Base-by-base conservation (phyloP, 2,797 vertebrate genomes). In the Chelon labrosus region DNA sequence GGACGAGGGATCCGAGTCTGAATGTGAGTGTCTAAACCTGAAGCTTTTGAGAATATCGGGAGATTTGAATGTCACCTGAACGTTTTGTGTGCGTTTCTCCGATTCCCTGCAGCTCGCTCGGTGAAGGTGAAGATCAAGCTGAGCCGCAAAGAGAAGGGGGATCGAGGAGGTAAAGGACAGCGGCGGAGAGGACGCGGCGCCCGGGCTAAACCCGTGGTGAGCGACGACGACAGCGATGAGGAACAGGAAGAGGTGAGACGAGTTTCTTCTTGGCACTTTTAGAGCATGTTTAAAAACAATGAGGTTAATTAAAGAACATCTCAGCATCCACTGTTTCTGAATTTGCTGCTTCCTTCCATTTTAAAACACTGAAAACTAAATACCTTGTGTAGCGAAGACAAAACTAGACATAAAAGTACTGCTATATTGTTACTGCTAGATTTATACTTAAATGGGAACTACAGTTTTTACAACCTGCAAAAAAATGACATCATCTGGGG, bases 111-210 rank as follows among this genome's bases (percentile, higher is more conserved):
- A 98, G 97, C 97, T 64, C 97, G 97, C 44, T 97, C 97, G 0
- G 96, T 98, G 77, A 98, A 97, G 82, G 96, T 98, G 87, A 98
- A 97, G 92, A 98, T 98, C 53, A 97, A 96, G 65, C 94, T 98
- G 62, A 95, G 96, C 82, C 93, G 97, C 51, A 98, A 97, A 87
- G 97, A 98, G 70, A 98, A 97, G 75, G 94, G 95, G 0, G 93
- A 95, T 16, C 95, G 97, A 12, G 88, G 95, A 39, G 92, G 95
- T 0, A 97, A 97, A 88, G 85, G 94, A 16, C 96, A 97, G 2
- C 88, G 96, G 11, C 92, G 96, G 35, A 92, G 95, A 1, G 96
- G 96, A 76, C 95, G 97, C 3, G 90, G 93, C 0, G 93, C 96
- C 52, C 91, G 97, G n/a, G 96, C 97, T 16, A 98, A 97, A 87